These are phyloP conservation scores for Distichodus sexfasciatus DNA, from an alignment of 2,797 vertebrate genomes.

Conservation along the genomic window DNA sequence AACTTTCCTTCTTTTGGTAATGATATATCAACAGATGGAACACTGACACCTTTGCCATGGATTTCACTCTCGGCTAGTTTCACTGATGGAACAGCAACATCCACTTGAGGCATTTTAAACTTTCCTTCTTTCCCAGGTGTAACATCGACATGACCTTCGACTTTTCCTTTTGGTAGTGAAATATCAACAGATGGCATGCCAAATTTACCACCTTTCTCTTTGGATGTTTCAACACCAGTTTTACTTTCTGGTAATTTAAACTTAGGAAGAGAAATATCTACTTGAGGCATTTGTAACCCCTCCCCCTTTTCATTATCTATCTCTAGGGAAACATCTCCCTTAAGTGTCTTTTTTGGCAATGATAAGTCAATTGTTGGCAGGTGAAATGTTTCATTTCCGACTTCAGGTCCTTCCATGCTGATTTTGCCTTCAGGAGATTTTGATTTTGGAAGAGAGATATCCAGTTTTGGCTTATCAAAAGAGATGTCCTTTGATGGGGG, in stretches of 20 bases:
- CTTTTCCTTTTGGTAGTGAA: conserved; percentile 25
- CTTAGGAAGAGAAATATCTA: conserved; percentile 36
- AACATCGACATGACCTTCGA: conserved; percentile 12
- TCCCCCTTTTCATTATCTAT: background rate
- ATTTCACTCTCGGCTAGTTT: conserved; percentile 46
- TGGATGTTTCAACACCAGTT: conserved; percentile 22
- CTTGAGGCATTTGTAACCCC: conserved; percentile 22
- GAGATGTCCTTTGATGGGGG: conserved; percentile 56
- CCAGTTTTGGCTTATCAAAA: conserved; percentile 45
- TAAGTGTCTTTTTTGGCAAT: conserved; percentile 20
- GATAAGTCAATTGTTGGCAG: conserved; percentile 17
- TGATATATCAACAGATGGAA: conserved; percentile 54
- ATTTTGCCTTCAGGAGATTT: conserved; percentile 47
- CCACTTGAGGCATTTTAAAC: conserved; percentile 51
- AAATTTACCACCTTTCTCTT: conserved; percentile 12
- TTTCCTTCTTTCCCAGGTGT: conserved; percentile 44
- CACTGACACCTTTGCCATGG: conserved; percentile 26
- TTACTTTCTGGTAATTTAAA: conserved; percentile 9
- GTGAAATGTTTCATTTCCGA: conserved; percentile 24
- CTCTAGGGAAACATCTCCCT: conserved; percentile 4
- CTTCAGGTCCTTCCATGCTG: conserved; percentile 29
- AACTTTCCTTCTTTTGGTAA: conserved; percentile 43
- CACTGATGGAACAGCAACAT: conserved; percentile 54
- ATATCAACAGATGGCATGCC: conserved; percentile 14
- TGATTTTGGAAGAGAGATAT: conserved; percentile 55